Percentiles rank a stretch among this genome's conserved stretches.
Evolutionary conservation across 2,113 vertebrate species (phyloP).

Genomic region (Dipodomys merriami): DNA sequence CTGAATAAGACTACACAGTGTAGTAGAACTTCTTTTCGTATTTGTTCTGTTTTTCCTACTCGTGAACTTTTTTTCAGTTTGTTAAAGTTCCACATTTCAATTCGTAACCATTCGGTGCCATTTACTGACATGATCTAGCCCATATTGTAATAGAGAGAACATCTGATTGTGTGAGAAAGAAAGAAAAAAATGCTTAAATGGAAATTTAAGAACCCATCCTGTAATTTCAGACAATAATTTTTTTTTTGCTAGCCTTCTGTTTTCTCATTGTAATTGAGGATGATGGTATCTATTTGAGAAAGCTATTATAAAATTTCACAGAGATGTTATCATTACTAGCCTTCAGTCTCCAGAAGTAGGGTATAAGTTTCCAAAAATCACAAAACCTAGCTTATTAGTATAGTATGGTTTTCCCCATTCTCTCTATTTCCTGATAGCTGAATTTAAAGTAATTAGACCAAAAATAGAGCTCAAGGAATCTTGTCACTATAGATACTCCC

Average conservation of each 20-base stretch:
- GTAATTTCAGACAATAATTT: conserved; percentile 1
- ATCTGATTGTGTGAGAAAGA: not conserved
- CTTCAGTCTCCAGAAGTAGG: not conserved
- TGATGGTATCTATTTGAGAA: not conserved
- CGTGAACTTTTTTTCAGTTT: not conserved
- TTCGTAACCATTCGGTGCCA: not conserved
- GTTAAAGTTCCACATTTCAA: not conserved
- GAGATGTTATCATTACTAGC: not conserved
- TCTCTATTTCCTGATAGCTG: not conserved
- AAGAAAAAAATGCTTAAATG: not conserved
- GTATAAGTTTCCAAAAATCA: not conserved
- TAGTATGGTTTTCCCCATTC: not conserved
- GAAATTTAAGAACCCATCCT: not conserved
- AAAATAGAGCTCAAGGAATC: not conserved
- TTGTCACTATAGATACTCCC: not conserved
- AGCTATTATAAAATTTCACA: not conserved
- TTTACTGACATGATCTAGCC: not conserved
- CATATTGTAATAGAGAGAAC: not conserved
- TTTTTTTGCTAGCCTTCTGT: not conserved
- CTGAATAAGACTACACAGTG: not conserved
- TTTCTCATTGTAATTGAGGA: conserved; percentile 13
- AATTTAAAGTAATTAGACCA: not conserved
- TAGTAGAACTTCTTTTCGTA: not conserved
- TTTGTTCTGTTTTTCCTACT: not conserved
- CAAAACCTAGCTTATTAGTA: not conserved